Conservation (phyloP, 2,888 invertebrate species). For the Axea sp. region DNA sequence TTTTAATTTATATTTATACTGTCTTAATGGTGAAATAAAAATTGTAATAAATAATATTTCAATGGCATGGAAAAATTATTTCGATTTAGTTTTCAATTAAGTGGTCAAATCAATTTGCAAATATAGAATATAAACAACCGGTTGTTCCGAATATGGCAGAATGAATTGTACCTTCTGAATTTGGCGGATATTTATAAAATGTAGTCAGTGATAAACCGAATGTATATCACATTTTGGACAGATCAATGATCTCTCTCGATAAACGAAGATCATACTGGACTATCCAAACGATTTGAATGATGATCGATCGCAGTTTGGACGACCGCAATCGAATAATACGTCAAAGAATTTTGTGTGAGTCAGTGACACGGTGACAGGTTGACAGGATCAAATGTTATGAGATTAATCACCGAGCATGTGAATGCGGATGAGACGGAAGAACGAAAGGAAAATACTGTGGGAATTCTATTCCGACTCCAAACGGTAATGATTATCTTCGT, state of each 20-base stretch:
- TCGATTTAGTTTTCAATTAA: slow-evolving; percentile 24
- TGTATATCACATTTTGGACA: slow-evolving; percentile 54
- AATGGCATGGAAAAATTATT: too few species aligned
- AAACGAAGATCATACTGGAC: slow-evolving; percentile 34
- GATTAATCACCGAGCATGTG: slow-evolving; percentile 68
- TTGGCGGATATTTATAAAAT: slow-evolving; percentile 47
- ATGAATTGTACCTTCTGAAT: slow-evolving; percentile 35
- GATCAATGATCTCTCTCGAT: slow-evolving; percentile 51
- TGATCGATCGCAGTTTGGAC: slow-evolving; percentile 68
- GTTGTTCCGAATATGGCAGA: slow-evolving; percentile 1
- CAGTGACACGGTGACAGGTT: slow-evolving; percentile 65
- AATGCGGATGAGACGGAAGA: slow-evolving; percentile 63
- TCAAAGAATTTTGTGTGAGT: slow-evolving; percentile 57
- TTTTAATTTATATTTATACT: too few species aligned
- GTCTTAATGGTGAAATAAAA: too few species aligned
- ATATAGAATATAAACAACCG: slow-evolving; percentile 7
- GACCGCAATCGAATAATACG: slow-evolving; percentile 62
- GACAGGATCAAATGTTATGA: slow-evolving; percentile 70
- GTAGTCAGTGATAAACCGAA: slow-evolving; percentile 33
- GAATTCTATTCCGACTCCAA: slow-evolving; percentile 37
- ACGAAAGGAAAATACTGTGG: slow-evolving; percentile 55
- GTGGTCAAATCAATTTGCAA: slow-evolving; percentile 29
- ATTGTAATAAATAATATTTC: too few species aligned
- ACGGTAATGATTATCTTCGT: slow-evolving; percentile 37
- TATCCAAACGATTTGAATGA: slow-evolving; percentile 55